Evolutionary conservation across 30 jellyfish, hydroid and myxozoan genomes (phyloP).

Genomic region (Morbakka virulenta): DNA sequence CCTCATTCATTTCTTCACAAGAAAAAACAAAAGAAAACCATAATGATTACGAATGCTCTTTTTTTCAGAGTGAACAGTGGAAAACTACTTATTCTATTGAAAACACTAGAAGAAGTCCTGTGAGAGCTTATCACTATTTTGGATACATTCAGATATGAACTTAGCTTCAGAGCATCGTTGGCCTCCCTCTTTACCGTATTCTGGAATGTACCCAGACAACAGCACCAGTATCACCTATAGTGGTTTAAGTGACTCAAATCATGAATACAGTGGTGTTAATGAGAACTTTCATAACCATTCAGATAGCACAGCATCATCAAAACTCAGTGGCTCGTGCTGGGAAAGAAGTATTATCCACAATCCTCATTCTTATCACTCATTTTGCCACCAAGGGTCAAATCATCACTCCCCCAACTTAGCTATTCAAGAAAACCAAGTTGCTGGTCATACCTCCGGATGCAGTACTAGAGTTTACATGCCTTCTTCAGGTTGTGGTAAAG

Average conservation of each 20-base stretch:
- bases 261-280: slow-evolving; percentile 38
- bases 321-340: no score
- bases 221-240: slow-evolving; percentile 52
- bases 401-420: no score
- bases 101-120: no score
- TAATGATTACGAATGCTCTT: no score
- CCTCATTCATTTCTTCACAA: no score
- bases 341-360: slow-evolving; percentile 60
- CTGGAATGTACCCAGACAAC: slow-evolving; percentile 57
- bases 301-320: slow-evolving; percentile 43
- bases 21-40: no score
- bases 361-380: slow-evolving; percentile 63
- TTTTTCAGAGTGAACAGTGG: no score
- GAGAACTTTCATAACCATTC: slow-evolving; percentile 63
- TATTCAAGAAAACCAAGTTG: slow-evolving; percentile 29
- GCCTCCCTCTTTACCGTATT: slow-evolving; percentile 70
- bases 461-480: slow-evolving; percentile 74
- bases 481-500: slow-evolving; percentile 51
- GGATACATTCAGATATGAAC: no score
- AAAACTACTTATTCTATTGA: no score
- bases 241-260: slow-evolving; percentile 52
- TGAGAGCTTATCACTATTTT: no score
- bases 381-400: slow-evolving; percentile 65
- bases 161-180: slow-evolving; percentile 89
- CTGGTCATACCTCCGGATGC: slow-evolving; percentile 65